Evolutionary conservation across 1,140 invertebrate genomes (phyloP), one percentile per base, ranked within the genome.

Genomic region (Drosophila bocki): DNA sequence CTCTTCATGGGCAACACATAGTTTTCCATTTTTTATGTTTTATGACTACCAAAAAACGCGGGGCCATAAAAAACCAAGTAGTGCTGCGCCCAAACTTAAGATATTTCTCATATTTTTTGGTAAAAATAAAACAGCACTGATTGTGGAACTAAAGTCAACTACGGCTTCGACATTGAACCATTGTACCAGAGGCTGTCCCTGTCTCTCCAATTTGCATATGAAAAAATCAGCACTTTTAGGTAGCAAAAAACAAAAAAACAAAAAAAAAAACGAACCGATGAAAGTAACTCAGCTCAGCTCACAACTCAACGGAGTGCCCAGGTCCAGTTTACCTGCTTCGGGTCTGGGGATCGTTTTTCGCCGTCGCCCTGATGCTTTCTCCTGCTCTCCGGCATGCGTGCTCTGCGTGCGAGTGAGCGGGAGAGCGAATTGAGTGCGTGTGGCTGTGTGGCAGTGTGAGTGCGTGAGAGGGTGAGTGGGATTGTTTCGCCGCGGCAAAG

Each of bases 121-220:
- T 70, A 42, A 56, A 56, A 45, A 69, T 15, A 15, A 76, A 77
- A 22, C n/a, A 53, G 12, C 32, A 15, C 17, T 42, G 26, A 33
- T 61, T 65, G 19, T 42, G 48, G 41, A 56, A 71, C 32, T 47
- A n/a, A n/a, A 56, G 42, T 42, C 12, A 4, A 47, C 22, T 45
- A 45, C 29, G 44, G 17, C 44, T 56, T 22, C 39, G 11, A 48
- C 41, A 44, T 61, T 65, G 42, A 50, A 54, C 26, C 26, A 29
- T 39, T 29, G 29, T 60, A n/a, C 29, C 22, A 44, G 19, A 33
- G 41, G 61, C 64, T 29, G 42, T 71, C 82, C 70, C 68, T n/a
- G 32, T 80, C 80, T 32, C 76, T 60, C 70, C 48, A 68, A 83
- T 87, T 87, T 88, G 84, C 83, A 87, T 87, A 82, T 33, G 69